These are phyloP conservation scores for Graphium colonna DNA, from an alignment of 2,888 invertebrate species.

Conservation along the genomic window DNA sequence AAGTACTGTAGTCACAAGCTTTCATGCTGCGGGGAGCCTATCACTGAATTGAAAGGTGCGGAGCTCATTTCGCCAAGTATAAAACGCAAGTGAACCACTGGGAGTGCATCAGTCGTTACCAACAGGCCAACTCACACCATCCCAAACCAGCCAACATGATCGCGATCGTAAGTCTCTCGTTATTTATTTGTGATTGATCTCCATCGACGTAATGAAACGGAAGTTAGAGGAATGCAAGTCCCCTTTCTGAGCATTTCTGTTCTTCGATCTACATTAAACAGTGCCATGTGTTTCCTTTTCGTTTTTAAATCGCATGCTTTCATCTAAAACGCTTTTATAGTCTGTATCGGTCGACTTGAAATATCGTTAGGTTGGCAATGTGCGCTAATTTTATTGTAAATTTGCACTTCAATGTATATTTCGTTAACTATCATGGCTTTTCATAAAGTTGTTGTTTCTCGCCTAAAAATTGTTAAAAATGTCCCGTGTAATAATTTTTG, in stretches of 20 bases:
- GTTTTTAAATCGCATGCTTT: not conserved
- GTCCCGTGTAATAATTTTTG: too few species aligned
- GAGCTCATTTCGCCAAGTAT: constrained; percentile 73
- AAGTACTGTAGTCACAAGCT: not conserved
- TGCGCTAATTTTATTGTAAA: too few species aligned
- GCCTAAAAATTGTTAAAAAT: too few species aligned
- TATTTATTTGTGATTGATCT: constrained; percentile 25
- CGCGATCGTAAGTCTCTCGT: constrained; percentile 66
- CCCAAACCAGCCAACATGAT: constrained; percentile 70
- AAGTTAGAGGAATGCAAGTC: constrained; percentile 3
- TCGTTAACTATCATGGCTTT: too few species aligned
- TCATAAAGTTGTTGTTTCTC: too few species aligned
- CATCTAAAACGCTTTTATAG: too few species aligned
- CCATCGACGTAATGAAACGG: constrained; percentile 22
- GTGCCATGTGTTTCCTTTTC: not conserved
- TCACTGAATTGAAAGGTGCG: constrained; percentile 73
- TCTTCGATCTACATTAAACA: constrained; percentile 2
- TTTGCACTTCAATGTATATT: too few species aligned
- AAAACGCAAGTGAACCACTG: constrained; percentile 61
- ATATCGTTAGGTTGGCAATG: too few species aligned
- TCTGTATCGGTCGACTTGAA: too few species aligned
- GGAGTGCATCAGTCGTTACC: constrained; percentile 63
- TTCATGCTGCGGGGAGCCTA: constrained; percentile 49
- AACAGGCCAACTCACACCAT: constrained; percentile 55
- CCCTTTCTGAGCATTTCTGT: not conserved